A percentile compares a stretch with the other conserved stretches of the same genome.
Evolutionary conservation across 2,797 vertebrate species (phyloP).

Genomic region (Pelobates cultripes): DNA sequence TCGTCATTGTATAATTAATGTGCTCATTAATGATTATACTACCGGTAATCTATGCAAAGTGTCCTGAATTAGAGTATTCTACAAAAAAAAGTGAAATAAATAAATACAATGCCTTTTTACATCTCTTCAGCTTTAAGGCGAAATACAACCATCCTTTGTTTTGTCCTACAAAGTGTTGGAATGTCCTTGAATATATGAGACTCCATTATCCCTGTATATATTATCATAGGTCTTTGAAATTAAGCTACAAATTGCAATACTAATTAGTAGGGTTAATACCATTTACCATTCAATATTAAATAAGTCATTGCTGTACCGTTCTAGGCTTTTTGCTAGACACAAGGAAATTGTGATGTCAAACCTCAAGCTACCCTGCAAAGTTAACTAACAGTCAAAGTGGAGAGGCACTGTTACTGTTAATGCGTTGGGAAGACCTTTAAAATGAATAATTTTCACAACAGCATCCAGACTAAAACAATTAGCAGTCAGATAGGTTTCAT

Average conservation of each 20-base stretch:
- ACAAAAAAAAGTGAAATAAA: background rate
- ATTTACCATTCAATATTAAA: background rate
- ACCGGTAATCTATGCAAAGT: too few species aligned
- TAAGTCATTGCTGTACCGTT: conserved; percentile 10
- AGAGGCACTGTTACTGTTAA: conserved; percentile 6
- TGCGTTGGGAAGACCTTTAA: conserved; percentile 25
- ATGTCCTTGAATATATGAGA: conserved; percentile 6
- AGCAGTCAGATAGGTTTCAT: conserved; percentile 49
- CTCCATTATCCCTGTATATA: background rate
- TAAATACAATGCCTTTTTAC: too few species aligned
- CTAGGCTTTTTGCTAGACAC: background rate
- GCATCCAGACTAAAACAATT: conserved; percentile 44
- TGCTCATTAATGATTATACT: too few species aligned
- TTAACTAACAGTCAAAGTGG: conserved; percentile 24
- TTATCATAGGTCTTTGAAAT: background rate
- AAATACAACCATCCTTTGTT: background rate
- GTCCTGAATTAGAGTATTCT: too few species aligned
- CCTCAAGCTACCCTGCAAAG: too few species aligned
- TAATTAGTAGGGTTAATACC: conserved; percentile 26
- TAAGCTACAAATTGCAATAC: conserved; percentile 11
- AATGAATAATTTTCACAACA: conserved; percentile 43
- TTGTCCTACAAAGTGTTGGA: background rate
- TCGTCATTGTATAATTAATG: too few species aligned
- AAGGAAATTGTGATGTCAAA: conserved; percentile 9
- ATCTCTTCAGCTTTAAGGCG: background rate